Conservation (phyloP, 1,140 invertebrate species). For the Hypsibius dujardini region DNA sequence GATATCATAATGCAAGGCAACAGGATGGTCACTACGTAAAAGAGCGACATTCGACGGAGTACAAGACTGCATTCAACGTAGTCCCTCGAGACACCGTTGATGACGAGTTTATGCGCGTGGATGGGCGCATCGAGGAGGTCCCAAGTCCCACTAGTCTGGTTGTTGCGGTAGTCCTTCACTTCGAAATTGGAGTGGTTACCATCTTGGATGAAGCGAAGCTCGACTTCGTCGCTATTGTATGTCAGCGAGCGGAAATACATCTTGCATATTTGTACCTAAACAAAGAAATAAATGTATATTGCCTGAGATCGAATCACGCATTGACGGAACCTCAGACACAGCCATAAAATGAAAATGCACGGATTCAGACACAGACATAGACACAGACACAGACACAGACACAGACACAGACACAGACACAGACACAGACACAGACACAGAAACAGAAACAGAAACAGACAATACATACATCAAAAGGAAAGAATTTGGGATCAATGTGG, state of each 20-base stretch:
- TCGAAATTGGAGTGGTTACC: constrained; percentile 78
- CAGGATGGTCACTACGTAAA: constrained; percentile 98
- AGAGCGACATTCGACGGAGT: constrained; percentile 73
- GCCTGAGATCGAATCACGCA: too few relatives aligned
- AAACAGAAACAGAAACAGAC: too few relatives aligned
- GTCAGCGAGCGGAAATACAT: constrained; percentile 99
- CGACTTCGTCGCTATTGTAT: constrained; percentile 90
- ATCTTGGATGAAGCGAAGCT: constrained; percentile 64
- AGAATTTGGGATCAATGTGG: constrained; percentile 77
- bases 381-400: too few relatives aligned
- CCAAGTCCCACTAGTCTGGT: constrained; percentile 74
- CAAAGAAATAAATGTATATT: too few relatives aligned
- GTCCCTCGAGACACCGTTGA: background rate
- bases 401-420: too few relatives aligned
- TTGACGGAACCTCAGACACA: too few relatives aligned
- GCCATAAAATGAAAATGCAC: too few relatives aligned
- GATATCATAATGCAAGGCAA: constrained; percentile 94
- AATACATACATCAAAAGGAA: constrained; percentile 43
- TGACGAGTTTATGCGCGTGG: constrained; percentile 39
- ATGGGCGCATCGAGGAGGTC: constrained; percentile 94
- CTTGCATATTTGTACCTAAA: constrained; percentile 80
- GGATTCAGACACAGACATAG: too few relatives aligned
- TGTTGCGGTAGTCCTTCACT: constrained; percentile 88
- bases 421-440: too few relatives aligned
- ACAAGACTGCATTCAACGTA: background rate